Percentiles rank a stretch among this genome's conserved stretches.
Conservation (phyloP, 2,113 vertebrate genomes). For the Nycticorax nycticorax region DNA sequence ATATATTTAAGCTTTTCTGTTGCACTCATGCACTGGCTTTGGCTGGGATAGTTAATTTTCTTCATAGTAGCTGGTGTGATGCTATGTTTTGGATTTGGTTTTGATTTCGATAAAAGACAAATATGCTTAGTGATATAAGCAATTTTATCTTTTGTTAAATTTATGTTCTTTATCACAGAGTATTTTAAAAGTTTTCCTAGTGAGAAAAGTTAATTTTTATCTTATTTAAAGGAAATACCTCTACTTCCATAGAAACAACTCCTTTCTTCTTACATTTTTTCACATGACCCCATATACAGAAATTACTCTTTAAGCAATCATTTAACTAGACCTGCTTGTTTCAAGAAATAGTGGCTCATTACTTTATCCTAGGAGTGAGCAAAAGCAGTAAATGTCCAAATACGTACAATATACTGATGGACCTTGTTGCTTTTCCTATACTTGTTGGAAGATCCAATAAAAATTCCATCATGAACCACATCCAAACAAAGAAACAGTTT, state of each 20-base stretch:
- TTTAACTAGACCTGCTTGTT: not conserved
- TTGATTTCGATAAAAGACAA: not conserved
- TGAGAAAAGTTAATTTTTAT: not conserved
- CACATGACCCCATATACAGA: not conserved
- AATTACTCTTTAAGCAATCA: not conserved
- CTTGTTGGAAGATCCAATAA: not conserved
- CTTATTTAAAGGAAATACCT: not conserved
- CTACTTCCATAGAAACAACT: not conserved
- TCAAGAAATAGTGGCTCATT: not conserved
- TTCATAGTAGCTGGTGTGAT: not conserved
- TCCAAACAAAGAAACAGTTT: not conserved
- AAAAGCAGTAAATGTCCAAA: not conserved
- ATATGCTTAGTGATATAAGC: not conserved
- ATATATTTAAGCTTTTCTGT: not conserved
- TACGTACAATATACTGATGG: not conserved
- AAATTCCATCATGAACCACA: not conserved
- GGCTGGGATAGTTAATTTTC: not conserved
- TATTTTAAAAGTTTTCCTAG: not conserved
- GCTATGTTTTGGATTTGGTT: not conserved
- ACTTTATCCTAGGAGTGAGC: not conserved
- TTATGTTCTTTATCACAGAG: not conserved
- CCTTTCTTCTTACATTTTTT: not conserved
- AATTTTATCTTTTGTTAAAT: not conserved
- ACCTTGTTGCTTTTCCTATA: not conserved
- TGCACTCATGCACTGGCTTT: not conserved